Conservation (phyloP, 2,113 vertebrate species). For the Aegypius monachus region DNA sequence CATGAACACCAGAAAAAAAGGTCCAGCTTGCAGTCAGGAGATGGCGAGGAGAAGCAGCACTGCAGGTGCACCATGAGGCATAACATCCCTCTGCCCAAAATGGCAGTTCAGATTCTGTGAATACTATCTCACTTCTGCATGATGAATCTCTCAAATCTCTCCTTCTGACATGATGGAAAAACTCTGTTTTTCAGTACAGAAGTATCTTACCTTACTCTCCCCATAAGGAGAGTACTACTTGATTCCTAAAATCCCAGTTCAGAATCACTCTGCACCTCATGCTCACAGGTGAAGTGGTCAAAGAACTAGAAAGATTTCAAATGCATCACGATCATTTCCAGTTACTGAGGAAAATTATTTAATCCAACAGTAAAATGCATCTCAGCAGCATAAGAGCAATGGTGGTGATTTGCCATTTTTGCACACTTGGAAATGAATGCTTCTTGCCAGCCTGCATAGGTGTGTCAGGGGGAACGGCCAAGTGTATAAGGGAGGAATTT, state of each 20-base stretch:
- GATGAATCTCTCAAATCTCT: neutral
- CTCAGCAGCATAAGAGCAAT: neutral
- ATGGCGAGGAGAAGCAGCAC: neutral
- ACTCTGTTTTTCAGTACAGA: neutral
- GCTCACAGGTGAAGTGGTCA: neutral
- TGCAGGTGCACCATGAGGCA: neutral
- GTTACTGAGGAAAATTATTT: neutral
- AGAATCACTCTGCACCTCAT: neutral
- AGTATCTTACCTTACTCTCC: neutral
- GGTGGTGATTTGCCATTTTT: neutral
- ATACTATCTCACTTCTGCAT: neutral
- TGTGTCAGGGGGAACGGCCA: neutral
- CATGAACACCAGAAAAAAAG: neutral
- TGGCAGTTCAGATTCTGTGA: neutral
- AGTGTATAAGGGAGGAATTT: neutral
- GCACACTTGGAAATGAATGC: neutral
- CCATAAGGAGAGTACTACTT: neutral
- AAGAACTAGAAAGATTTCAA: neutral
- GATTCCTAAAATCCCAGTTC: neutral
- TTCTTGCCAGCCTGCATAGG: neutral
- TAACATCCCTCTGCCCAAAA: neutral
- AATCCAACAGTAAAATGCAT: neutral
- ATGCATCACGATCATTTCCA: neutral
- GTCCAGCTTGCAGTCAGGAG: neutral
- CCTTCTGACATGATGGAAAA: neutral